These are phyloP conservation scores for Micropterix aruncella DNA, from an alignment of 2,888 invertebrate species.

Conservation along the genomic window DNA sequence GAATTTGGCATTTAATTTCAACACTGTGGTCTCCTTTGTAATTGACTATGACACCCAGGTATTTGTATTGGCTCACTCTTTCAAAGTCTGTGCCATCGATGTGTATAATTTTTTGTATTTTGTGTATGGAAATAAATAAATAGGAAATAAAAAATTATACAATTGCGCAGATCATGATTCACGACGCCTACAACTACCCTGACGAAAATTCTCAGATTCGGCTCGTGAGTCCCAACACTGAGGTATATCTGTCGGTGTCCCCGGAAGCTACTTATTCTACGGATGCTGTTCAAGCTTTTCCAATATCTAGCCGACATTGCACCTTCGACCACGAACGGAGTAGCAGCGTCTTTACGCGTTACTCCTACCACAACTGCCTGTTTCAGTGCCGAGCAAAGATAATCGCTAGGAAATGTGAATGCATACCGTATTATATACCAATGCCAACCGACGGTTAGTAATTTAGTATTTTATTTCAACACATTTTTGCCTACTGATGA, in stretches of 20 bases:
- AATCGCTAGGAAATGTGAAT: background rate
- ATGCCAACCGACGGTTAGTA: too few relatives aligned
- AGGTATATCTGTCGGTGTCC: slow-evolving; percentile 45
- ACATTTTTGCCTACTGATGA: too few relatives aligned
- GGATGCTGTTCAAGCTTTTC: slow-evolving; percentile 31
- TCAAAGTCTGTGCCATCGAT: too few relatives aligned
- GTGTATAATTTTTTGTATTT: too few relatives aligned
- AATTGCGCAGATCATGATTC: slow-evolving; percentile 46
- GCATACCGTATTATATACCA: background rate
- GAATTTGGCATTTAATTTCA: too few relatives aligned
- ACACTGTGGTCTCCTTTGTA: too few relatives aligned
- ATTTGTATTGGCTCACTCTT: too few relatives aligned
- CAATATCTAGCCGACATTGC: slow-evolving; percentile 37
- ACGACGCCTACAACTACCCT: slow-evolving; percentile 48
- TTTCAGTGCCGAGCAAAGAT: background rate
- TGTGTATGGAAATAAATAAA: too few relatives aligned
- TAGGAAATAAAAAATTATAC: too few relatives aligned
- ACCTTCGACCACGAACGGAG: slow-evolving; percentile 38
- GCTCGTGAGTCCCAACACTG: slow-evolving; percentile 37
- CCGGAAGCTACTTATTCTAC: slow-evolving; percentile 52
- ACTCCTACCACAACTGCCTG: background rate
- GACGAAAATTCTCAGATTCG: slow-evolving; percentile 46
- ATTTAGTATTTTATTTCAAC: too few relatives aligned
- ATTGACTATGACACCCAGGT: too few relatives aligned
- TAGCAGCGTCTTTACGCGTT: background rate